Conservation (phyloP, 2,888 invertebrate species). For the Thymelicus sylvestris region DNA sequence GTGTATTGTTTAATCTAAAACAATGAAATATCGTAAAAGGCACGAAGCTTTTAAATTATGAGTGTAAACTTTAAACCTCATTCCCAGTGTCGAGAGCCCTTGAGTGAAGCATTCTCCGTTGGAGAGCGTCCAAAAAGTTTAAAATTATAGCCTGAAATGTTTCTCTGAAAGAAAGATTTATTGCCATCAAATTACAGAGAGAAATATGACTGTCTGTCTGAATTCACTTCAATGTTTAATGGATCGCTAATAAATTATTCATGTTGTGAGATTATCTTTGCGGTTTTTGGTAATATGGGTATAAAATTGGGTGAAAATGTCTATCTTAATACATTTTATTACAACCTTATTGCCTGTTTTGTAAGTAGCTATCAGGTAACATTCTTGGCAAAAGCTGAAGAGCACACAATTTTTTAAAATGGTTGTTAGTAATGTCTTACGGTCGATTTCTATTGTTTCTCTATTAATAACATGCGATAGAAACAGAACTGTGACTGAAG, state of each 20-base stretch:
- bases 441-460: too few relatives aligned
- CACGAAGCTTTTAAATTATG: slow-evolving; percentile 36
- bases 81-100: slow-evolving; percentile 30
- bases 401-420: too few relatives aligned
- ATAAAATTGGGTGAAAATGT: too few relatives aligned
- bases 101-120: slow-evolving; percentile 31
- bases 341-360: too few relatives aligned
- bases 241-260: slow-evolving; percentile 25
- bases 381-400: too few relatives aligned
- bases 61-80: slow-evolving; percentile 38
- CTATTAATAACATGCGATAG: too few relatives aligned
- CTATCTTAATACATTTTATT: too few relatives aligned
- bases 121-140: slow-evolving; percentile 37
- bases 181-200: slow-evolving; percentile 35
- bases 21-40: slow-evolving; percentile 20
- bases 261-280: slow-evolving; percentile 31
- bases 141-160: slow-evolving; percentile 38
- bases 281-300: neutral
- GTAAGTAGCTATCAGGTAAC: too few relatives aligned
- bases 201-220: slow-evolving; percentile 36
- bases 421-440: too few relatives aligned
- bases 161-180: slow-evolving; percentile 36
- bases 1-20: slow-evolving; percentile 19
- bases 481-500: too few relatives aligned
- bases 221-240: slow-evolving; percentile 25